Evolutionary conservation across 1,140 invertebrate genomes (phyloP).

Genomic region (Manduca sexta): DNA sequence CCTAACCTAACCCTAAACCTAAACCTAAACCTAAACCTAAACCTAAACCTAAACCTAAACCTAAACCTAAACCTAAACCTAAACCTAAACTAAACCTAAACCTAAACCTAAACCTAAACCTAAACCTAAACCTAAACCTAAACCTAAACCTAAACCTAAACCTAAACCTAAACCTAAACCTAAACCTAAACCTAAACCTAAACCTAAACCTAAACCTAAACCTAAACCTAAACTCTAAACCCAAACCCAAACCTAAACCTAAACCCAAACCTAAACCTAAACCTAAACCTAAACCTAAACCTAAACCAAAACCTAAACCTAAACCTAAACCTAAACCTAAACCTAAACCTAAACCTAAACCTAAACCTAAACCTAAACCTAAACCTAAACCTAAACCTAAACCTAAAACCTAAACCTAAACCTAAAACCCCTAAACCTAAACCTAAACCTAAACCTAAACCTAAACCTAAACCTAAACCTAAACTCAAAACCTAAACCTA

Average conservation of each 20-base stretch:
- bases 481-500: no score
- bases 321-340: not conserved
- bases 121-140: not conserved
- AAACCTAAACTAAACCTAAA: not conserved
- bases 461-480: no score
- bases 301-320: not conserved
- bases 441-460: no score
- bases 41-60: not conserved
- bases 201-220: no score
- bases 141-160: not conserved
- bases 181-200: no score
- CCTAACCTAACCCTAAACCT: slow-evolving; percentile 11
- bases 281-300: not conserved
- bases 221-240: no score
- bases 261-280: not conserved
- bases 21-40: not conserved
- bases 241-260: not conserved
- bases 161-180: not conserved
- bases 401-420: no score
- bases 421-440: no score
- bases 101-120: not conserved
- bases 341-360: no score
- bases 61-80: not conserved
- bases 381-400: no score
- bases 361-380: no score